Evolutionary conservation across 2,113 vertebrate genomes (phyloP), one percentile per base, ranked within the genome.

Genomic region (Nanorana parkeri): DNA sequence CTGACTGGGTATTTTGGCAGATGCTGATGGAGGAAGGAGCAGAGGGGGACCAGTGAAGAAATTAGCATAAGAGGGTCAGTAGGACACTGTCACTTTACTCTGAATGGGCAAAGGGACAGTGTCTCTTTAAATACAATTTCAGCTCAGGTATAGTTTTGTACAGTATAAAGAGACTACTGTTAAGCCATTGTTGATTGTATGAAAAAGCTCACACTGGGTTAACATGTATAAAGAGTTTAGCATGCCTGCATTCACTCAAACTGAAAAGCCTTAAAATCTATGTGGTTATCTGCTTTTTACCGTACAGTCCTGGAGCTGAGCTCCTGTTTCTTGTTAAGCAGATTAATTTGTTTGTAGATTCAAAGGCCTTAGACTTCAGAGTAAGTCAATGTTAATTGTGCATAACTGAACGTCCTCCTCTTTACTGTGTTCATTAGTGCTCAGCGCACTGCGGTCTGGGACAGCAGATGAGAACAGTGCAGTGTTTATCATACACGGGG

Each of bases 391-490:
- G 54, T 78, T 4, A 52, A 10, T 20, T 52, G 17, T 84, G 83
- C 32, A 13, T 80, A 69, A 69, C 56, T 26, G 47, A 20, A 11
- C 11, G 17, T 24, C 21, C 81, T 67, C 82, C 55, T 85, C 29
- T 78, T 19, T 23, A 71, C n/a, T 83, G 72, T 83, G 80, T 84
- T 75, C 21, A 2, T 16, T 88, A 99, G 97, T 99, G 97, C 89
- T 99, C 98, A 61, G 97, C 97, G 23, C 97, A 97, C 26, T 99
- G 98, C 84, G 97, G 97, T 85, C 92, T 99, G 80, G 98, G 98
- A 20, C 98, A 98, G 89, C 97, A 98, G 87, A 96, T 97, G 95
- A 88, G 98, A 89, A 95, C 93, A 2, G 96, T 99, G 26, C 96
- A 97, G 86, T 99, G 98, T 88, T 92, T 99, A n/a, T 97, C 96